Conservation (phyloP, 2,888 invertebrate species). For the Cabera pusaria region DNA sequence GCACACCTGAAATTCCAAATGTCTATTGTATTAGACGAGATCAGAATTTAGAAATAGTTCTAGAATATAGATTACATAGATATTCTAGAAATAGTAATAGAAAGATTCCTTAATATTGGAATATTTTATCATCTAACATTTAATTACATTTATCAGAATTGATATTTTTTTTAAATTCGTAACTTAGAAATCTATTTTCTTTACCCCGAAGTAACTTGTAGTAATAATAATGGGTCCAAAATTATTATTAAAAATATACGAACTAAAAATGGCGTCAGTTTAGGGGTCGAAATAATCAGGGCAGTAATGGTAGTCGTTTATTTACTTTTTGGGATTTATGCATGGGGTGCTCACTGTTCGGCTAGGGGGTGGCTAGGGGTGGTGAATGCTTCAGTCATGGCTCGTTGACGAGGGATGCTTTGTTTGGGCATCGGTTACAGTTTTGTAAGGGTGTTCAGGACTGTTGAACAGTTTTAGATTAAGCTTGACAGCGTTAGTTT, state of each 20-base stretch:
- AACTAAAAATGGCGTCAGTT: slow-evolving; percentile 66
- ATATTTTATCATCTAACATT: no score
- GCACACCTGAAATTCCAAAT: no score
- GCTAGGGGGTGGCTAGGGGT: slow-evolving; percentile 39
- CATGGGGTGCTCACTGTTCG: slow-evolving; percentile 34
- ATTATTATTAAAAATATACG: slow-evolving; percentile 12
- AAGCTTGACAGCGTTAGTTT: slow-evolving; percentile 12
- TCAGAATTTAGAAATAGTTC: no score
- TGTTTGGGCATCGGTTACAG: slow-evolving; percentile 31
- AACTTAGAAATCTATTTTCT: no score
- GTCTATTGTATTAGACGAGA: no score
- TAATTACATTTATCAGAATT: no score
- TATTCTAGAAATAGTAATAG: no score
- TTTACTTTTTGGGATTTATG: slow-evolving; percentile 80
- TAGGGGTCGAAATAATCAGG: slow-evolving; percentile 76
- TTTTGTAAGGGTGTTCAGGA: slow-evolving; percentile 24
- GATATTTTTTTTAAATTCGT: no score
- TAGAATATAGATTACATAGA: no score
- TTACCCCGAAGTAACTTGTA: no score
- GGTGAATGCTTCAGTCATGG: slow-evolving; percentile 73
- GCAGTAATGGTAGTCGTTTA: slow-evolving; percentile 76
- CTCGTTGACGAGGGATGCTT: slow-evolving; percentile 67
- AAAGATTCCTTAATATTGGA: no score
- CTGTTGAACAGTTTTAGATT: slow-evolving; percentile 29
- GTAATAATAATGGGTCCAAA: no score